Conservation (phyloP, 1,140 invertebrate species). For the Hyles vespertilio region DNA sequence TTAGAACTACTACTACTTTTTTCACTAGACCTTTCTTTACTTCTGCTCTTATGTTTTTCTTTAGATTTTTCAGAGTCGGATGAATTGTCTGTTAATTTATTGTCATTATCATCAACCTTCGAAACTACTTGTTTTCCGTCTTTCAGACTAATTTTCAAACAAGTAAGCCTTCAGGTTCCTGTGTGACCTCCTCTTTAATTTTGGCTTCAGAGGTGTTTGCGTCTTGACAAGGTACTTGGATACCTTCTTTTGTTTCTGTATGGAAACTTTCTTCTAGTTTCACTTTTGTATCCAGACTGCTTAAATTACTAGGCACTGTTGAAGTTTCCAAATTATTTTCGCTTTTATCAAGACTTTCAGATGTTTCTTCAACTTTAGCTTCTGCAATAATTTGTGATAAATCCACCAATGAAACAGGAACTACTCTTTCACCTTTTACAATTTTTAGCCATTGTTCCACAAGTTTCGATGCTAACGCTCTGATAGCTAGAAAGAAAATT, state of each 20-base stretch:
- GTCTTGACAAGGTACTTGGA: no score
- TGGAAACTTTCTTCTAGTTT: constrained; percentile 42
- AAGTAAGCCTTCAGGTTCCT: constrained; percentile 50
- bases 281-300: constrained; percentile 6
- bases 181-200: constrained; percentile 61
- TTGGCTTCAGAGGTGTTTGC: constrained; percentile 2
- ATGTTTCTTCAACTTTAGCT: constrained; percentile 34
- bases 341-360: constrained; percentile 21
- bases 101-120: constrained; percentile 76
- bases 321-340: constrained; percentile 17
- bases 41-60: constrained; percentile 70
- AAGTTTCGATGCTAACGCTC: constrained; percentile 84
- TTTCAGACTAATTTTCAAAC: constrained; percentile 82
- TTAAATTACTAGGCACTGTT: constrained; percentile 13
- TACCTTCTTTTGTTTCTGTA: constrained; percentile 8
- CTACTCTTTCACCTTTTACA: constrained; percentile 81
- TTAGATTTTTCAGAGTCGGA: constrained; percentile 56
- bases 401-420: constrained; percentile 50
- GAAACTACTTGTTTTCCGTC: constrained; percentile 85
- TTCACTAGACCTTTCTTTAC: constrained; percentile 57
- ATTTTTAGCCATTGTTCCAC: constrained; percentile 95
- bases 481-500: constrained; percentile 78
- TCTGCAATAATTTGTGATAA: constrained; percentile 53
- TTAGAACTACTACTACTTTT: constrained; percentile 72
- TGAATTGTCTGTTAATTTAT: constrained; percentile 48